Evolutionary conservation across 2,113 vertebrate species (phyloP).

Genomic region (Phoxinus phoxinus): DNA sequence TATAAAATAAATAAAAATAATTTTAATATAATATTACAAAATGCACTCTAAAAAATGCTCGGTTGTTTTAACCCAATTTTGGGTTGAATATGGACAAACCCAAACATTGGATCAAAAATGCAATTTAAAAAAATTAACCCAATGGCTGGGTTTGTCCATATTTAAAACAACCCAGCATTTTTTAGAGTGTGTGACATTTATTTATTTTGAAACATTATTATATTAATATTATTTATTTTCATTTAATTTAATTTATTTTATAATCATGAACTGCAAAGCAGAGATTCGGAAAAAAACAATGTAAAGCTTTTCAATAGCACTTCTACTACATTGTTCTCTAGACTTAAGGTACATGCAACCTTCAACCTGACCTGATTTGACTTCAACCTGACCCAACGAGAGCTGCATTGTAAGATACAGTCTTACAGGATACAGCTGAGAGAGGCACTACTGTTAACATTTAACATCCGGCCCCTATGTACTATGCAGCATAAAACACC

Average conservation of each 20-base stretch:
- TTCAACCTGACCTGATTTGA: constrained; percentile 3
- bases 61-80: no score
- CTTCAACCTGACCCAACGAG: background rate
- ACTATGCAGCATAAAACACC: background rate
- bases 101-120: no score
- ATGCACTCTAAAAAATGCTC: no score
- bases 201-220: background rate
- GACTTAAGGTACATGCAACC: background rate
- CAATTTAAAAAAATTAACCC: no score
- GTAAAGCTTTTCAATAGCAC: background rate
- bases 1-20: background rate
- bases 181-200: background rate
- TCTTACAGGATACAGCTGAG: constrained; percentile 50
- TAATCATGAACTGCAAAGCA: background rate
- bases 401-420: background rate
- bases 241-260: background rate
- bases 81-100: no score
- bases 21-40: background rate
- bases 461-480: constrained; percentile 20
- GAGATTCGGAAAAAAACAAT: background rate
- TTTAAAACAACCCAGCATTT: no score
- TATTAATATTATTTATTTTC: background rate
- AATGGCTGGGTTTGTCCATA: no score
- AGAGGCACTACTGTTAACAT: background rate
- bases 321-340: background rate